phyloP scores from a whole-genome alignment of 1,140 invertebrate genomes.

The Asbolus verrucosus region DNA sequence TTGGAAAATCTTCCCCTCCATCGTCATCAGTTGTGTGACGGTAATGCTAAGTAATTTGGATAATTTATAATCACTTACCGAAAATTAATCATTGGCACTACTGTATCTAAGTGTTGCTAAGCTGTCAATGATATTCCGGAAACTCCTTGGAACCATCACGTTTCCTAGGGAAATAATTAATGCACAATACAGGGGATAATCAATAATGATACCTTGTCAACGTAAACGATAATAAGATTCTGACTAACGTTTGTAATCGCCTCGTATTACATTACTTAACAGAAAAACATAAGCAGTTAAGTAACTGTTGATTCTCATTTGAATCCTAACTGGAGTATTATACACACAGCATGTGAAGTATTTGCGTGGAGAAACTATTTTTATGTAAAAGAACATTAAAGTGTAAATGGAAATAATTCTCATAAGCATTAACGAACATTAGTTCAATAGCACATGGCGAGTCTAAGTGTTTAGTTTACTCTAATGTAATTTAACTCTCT shows the following conservation, averaged over 20 bases:
- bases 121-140: background rate
- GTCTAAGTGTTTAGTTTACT: background rate
- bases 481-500: background rate
- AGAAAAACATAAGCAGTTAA: background rate
- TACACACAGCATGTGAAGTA: too few relatives aligned
- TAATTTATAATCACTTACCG: conserved; percentile 3
- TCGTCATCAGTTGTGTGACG: background rate
- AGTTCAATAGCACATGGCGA: background rate
- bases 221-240: background rate
- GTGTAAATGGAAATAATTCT: too few relatives aligned
- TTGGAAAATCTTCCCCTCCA: too few relatives aligned
- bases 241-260: too few relatives aligned
- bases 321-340: too few relatives aligned
- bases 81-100: conserved; percentile 26
- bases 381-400: too few relatives aligned
- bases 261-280: background rate
- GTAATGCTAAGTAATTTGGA: background rate
- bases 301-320: too few relatives aligned
- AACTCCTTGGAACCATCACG: conserved; percentile 18
- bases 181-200: background rate
- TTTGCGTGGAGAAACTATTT: too few relatives aligned
- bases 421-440: too few relatives aligned
- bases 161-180: conserved; percentile 17
- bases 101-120: conserved; percentile 14
- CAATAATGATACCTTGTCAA: background rate